Conservation (phyloP, 2,888 invertebrate genomes). For the Hetaerina titia region DNA sequence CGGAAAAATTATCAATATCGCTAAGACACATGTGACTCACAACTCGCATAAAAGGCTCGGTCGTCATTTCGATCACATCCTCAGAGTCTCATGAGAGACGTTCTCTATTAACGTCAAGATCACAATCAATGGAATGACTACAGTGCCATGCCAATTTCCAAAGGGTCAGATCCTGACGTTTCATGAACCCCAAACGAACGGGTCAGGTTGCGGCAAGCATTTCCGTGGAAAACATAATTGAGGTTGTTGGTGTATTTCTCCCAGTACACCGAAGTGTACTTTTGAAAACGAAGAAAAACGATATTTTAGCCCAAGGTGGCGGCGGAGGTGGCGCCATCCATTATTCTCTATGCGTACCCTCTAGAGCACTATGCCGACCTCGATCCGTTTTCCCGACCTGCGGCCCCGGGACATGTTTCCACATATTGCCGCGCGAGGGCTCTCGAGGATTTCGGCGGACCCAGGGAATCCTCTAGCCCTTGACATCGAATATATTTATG, state of each 20-base stretch:
- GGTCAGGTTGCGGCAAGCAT: neutral
- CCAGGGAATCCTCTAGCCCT: neutral
- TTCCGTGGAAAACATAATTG: neutral
- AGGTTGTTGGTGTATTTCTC: no score
- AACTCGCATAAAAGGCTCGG: no score
- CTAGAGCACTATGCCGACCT: neutral
- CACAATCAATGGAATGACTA: no score
- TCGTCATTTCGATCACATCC: no score
- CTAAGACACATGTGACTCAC: no score
- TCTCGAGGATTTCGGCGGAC: neutral
- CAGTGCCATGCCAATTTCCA: neutral
- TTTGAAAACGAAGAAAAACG: neutral
- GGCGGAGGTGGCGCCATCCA: neutral
- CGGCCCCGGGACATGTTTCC: neutral
- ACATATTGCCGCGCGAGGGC: conserved; percentile 4
- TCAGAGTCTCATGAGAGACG: no score
- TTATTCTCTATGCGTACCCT: neutral
- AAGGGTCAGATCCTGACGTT: neutral
- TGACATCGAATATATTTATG: conserved; percentile 35
- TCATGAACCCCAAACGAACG: neutral
- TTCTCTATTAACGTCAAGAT: no score
- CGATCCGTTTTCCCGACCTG: neutral
- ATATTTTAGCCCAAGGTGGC: neutral
- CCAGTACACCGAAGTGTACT: neutral
- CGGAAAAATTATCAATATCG: no score